Base-by-base conservation (phyloP, 1,140 invertebrate genomes). In the Drosophila auraria region DNA sequence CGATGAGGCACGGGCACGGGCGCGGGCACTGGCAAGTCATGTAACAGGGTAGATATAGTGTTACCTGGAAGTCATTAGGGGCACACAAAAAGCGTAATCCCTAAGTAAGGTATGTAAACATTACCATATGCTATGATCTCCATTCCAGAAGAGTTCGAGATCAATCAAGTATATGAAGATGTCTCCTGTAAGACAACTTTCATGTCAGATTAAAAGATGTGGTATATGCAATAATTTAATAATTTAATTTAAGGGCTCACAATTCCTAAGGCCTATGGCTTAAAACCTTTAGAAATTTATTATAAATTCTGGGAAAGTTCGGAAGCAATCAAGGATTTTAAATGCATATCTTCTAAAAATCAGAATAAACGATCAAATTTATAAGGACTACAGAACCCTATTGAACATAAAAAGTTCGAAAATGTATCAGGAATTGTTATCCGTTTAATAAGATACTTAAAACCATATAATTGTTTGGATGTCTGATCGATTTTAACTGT, bases 61-160 rank as follows among this genome's bases (percentile, higher is more conserved):
- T 74, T 90, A 90, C 86, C 86, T 90, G 86, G 82, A 90, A 90
- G 87, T 91, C 87, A 90, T 90, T 90, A 87, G 84, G 40, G 77
- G 77, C 80, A 20, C 65, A 74, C 64, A 78, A 61, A 58, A 75
- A 78, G 71, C 20, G 47, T 74, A 73, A 74, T 74, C 68, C 71
- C 47, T 53, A 23, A 45, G 47, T 23, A 49, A 73, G 57, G 54
- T 61, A 73, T 40, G 56, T 45, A 74, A 73, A 74, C 71, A 73
- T 57, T 57, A 33, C 20, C 54, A 57, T 57, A 57, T 57, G 54
- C 23, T 61, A 45, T 73, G 56, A 38, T 33, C 17, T 38, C 11
- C 27, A 14, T 51, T 51, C 45, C 60, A 38, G 17, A 38, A 1
- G 17, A 40, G 8, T 57, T 42, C 27, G 25, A 69, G 53, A 71